phyloP scores from a whole-genome alignment of 37 sponge, comb jelly and placozoan genomes.

The Crambe crambe region DNA sequence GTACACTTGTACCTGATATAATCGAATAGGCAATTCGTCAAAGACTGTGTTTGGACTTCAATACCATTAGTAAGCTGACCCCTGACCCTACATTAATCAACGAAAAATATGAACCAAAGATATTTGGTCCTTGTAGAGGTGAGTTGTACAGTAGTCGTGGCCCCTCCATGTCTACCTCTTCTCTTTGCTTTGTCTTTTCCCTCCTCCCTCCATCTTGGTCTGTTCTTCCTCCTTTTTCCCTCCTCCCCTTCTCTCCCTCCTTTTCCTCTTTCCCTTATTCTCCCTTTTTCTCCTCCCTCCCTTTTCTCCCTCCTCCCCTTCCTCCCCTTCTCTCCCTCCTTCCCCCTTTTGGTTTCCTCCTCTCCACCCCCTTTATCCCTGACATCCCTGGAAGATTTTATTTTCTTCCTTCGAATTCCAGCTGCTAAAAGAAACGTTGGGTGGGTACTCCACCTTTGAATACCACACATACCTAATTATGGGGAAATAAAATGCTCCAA shows the following conservation, averaged over 20 bases:
- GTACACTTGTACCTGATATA: too few species aligned
- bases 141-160: background rate
- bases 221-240: background rate
- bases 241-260: background rate
- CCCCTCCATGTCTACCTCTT: constrained; percentile 2
- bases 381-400: too few species aligned
- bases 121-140: constrained; percentile 31
- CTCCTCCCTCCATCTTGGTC: background rate
- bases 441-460: too few species aligned
- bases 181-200: background rate
- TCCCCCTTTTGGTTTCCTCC: too few species aligned
- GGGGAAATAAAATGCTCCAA: too few species aligned
- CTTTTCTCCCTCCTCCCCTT: too few species aligned
- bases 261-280: constrained; percentile 9
- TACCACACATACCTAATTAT: too few species aligned
- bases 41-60: constrained; percentile 29
- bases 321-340: too few species aligned
- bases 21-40: constrained; percentile 33
- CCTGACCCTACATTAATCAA: constrained; percentile 33
- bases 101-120: background rate
- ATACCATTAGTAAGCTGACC: constrained; percentile 3
- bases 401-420: too few species aligned
- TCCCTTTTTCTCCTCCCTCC: too few species aligned
- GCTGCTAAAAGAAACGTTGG: too few species aligned
- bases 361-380: too few species aligned